phyloP scores from a whole-genome alignment of 2,797 vertebrate species.

The Coreius guichenoti region DNA sequence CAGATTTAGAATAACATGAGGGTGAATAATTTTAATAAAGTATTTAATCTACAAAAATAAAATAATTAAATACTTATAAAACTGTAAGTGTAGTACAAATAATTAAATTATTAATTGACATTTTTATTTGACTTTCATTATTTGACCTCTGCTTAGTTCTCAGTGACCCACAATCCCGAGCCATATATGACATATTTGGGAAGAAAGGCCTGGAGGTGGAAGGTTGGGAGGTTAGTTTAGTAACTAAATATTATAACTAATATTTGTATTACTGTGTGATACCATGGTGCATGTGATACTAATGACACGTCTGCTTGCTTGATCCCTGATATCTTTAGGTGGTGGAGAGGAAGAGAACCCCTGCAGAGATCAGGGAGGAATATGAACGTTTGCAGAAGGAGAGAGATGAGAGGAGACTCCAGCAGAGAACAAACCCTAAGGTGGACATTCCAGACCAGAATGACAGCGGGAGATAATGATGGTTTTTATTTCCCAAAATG shows the following conservation, averaged over 20 bases:
- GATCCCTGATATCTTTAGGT: constrained; percentile 75
- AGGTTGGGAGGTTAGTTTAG: constrained; percentile 93
- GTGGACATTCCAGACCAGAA: constrained; percentile 67
- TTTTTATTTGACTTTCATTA: neutral
- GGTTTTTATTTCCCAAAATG: neutral
- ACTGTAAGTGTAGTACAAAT: neutral
- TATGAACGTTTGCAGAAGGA: constrained; percentile 95
- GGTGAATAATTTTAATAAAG: neutral
- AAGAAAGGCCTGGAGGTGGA: constrained; percentile 97
- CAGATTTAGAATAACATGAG: neutral
- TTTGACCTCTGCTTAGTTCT: constrained; percentile 82
- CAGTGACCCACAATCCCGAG: constrained; percentile 92
- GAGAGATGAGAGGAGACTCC: constrained; percentile 91
- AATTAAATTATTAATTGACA: neutral
- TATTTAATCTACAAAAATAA: neutral
- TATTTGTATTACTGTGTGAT: neutral
- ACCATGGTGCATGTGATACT: neutral
- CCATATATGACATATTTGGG: constrained; percentile 98
- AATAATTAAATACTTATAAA: neutral
- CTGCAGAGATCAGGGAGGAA: constrained; percentile 95
- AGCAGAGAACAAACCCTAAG: constrained; percentile 98
- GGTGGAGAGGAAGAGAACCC: constrained; percentile 93
- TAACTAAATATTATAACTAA: too few species aligned
- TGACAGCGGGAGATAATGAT: constrained; percentile 12
- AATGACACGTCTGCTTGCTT: neutral